These are phyloP conservation scores for Brachyopa scutellaris DNA, from an alignment of 2,888 invertebrate species.

Conservation along the genomic window DNA sequence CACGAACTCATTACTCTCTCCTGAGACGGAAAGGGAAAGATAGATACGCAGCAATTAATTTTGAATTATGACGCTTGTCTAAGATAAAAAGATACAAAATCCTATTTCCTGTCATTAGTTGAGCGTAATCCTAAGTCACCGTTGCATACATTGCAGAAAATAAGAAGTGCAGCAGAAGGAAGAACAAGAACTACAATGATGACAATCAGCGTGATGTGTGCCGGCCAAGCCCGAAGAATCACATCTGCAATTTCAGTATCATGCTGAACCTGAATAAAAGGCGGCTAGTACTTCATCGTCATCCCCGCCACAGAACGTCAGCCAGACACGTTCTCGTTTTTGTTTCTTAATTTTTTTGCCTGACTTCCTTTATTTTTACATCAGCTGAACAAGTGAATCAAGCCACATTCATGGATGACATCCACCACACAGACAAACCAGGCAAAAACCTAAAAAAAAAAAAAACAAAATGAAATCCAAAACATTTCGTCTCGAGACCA, in stretches of 20 bases:
- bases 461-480: no score
- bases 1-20: conserved; percentile 64
- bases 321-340: conserved; percentile 66
- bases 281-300: conserved; percentile 21
- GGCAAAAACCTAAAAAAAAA: background rate
- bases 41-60: conserved; percentile 51
- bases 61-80: conserved; percentile 54
- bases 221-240: conserved; percentile 29
- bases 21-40: background rate
- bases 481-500: conserved; percentile 38
- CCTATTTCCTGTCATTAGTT: conserved; percentile 51
- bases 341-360: background rate
- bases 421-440: conserved; percentile 42
- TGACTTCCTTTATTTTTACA: conserved; percentile 2
- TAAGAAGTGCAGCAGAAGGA: background rate
- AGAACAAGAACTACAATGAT: conserved; percentile 35
- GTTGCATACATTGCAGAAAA: background rate
- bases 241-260: conserved; percentile 44
- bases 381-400: conserved; percentile 46
- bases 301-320: conserved; percentile 61
- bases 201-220: conserved; percentile 39
- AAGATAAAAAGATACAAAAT: conserved; percentile 40
- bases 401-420: conserved; percentile 57
- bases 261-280: conserved; percentile 3
- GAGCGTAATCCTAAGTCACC: conserved; percentile 30